Evolutionary conservation across 2,113 vertebrate genomes (phyloP).

Genomic region (Scomber scombrus): DNA sequence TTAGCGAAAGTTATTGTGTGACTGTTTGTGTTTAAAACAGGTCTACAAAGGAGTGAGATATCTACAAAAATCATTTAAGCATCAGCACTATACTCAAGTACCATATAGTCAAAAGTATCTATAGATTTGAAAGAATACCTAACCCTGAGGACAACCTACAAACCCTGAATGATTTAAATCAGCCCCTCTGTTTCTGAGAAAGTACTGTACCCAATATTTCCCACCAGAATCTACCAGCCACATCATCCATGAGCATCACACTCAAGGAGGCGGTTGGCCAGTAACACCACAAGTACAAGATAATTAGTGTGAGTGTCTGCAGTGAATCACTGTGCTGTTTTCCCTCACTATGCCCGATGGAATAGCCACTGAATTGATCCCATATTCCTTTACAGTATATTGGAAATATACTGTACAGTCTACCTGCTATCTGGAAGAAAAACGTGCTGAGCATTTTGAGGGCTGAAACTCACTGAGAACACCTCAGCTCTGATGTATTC

Average conservation of each 20-base stretch:
- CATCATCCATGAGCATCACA: constrained; percentile 66
- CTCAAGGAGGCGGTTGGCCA: constrained; percentile 62
- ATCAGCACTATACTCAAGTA: not conserved
- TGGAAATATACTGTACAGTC: not conserved
- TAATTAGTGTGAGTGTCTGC: constrained; percentile 54
- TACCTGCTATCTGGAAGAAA: not conserved
- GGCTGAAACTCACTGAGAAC: constrained; percentile 11
- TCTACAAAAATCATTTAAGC: not conserved
- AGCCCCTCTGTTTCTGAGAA: constrained; percentile 14
- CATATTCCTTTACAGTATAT: constrained; percentile 27
- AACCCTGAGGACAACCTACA: not conserved
- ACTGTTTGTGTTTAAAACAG: too few relatives aligned
- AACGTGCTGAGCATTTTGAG: not conserved
- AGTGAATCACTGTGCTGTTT: constrained; percentile 59
- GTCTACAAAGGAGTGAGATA: not conserved
- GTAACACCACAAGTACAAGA: constrained; percentile 61
- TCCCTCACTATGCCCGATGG: constrained; percentile 57
- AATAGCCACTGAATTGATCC: constrained; percentile 48
- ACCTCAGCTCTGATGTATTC: constrained; percentile 32
- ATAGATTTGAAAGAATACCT: not conserved
- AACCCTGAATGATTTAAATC: not conserved
- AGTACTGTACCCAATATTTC: constrained; percentile 13
- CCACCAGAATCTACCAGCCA: constrained; percentile 43
- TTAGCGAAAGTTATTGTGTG: too few relatives aligned
- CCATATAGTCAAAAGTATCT: not conserved